Evolutionary conservation across 1,140 invertebrate genomes (phyloP), one percentile per base, ranked within the genome.

Genomic region (Hylaeus volcanicus): DNA sequence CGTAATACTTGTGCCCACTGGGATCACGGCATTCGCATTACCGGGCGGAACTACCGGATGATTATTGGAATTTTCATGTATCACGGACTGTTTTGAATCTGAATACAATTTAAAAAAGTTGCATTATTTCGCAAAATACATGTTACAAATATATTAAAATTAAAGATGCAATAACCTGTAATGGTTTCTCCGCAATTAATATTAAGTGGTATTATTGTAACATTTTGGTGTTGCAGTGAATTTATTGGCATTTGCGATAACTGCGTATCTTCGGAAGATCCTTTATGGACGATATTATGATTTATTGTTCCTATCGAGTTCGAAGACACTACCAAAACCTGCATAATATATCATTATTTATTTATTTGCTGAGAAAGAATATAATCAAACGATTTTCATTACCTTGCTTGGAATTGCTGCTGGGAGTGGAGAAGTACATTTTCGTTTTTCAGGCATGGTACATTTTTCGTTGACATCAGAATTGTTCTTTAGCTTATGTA

Each of bases 301-400:
- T 84, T 87, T 61, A 74, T 2, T 48, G 71, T 12, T 45, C 82
- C 82, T 43, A 74, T 45, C 14, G 87, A 84, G 84, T 77, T 82
- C 14, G 83, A 74, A 45, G 89, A 83, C 55, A 87, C 39, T 60
- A 88, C 73, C 68, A 88, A 11, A 74, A 89, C 83, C 89, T 90
- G 15, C 1, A 71, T 48, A 73, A 65, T 39, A 74, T 69, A 37
- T 14, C 51, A 68, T 15, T 53, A 14, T 48, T 61, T 39, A 63
- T 77, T 43, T 8, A 15, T 15, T 51, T 51, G n/a, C 11, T 37
- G 8, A 37, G 5, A n/a, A 9, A 9, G 51, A 51, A 45, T 37
- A 37, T 12, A 14, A 51, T 37, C 1, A 37, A 4, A 26, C 2
- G 15, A 11, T 58, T 45, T 45, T 12, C 58, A 58, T 26, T 87